Base-by-base conservation (phyloP, 2,888 invertebrate genomes). In the Meliscaeva auricollis region DNA sequence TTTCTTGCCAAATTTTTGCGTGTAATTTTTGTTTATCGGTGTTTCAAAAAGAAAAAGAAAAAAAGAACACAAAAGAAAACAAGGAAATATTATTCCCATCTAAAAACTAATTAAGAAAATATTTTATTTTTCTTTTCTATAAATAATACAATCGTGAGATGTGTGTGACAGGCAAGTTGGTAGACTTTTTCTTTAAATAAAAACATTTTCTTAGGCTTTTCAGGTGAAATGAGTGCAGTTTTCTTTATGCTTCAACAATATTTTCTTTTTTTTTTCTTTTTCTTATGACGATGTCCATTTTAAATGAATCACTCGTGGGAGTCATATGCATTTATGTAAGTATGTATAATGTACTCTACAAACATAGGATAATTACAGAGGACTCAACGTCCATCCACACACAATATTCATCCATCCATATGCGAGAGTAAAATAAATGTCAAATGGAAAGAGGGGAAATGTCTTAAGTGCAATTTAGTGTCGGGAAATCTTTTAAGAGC, bases 31-130 rank as follows among this genome's bases (percentile, higher is more conserved):
- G 11, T 22, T 22, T 60, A 9, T 44, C 26, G 13, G 15, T 52
- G 7, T 20, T n/a, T 38, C 11, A 38, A 9, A 38, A 35, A 35
- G 35, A 35, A 35, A 38, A 38, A 11, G 9, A 38, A 15, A 41
- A 17, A 54, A 44, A 54, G 72, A 56, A 17, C 15, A 54, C 26
- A 26, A 56, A 15, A 17, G 52, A 41, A 41, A 60, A 76, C 72
- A 44, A 77, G 77, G 82, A 82, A 76, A 72, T 73, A 68, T 60
- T 26, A 60, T 58, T 68, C 58, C 50, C 30, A 8, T 68, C 46
- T 32, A 44, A 50, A 68, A 77, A 66, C 66, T 82, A 76, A 76
- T 76, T 76, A 66, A 70, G 66, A 76, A 32, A 30, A 13, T 68
- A 35, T 60, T 38, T 38, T 13, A 13, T 38, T 60, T 13, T 15